Percentiles rank a stretch among this genome's conserved stretches.
These are phyloP conservation scores for Psylliodes chrysocephalus DNA, from an alignment of 2,888 invertebrate genomes.

Conservation along the genomic window DNA sequence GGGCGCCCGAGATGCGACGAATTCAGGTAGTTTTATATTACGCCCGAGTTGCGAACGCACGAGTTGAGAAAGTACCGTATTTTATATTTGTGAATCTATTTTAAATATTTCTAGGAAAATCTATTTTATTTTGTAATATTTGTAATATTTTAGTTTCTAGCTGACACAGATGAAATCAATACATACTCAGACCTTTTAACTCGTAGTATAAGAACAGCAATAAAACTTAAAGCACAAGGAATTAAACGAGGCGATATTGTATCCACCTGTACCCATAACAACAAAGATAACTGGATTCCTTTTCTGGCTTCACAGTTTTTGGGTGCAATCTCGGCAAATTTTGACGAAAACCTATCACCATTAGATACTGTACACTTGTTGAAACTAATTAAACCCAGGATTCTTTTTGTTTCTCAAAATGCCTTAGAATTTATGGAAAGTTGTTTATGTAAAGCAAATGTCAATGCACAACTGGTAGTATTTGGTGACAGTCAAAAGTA, in stretches of 20 bases:
- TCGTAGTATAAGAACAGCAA: constrained; percentile 32
- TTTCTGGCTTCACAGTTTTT: constrained; percentile 65
- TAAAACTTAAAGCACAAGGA: constrained; percentile 34
- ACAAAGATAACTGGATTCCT: constrained; percentile 61
- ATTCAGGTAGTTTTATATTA: too few relatives aligned
- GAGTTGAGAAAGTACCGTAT: too few relatives aligned
- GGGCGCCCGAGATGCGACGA: too few relatives aligned
- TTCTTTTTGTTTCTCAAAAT: constrained; percentile 40
- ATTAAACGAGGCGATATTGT: constrained; percentile 36
- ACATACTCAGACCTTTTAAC: constrained; percentile 32
- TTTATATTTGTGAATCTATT: too few relatives aligned
- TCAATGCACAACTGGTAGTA: constrained; percentile 47
- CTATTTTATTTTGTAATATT: too few relatives aligned
- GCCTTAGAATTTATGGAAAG: constrained; percentile 35
- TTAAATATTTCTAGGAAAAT: too few relatives aligned
- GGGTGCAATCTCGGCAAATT: constrained; percentile 56
- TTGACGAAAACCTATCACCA: constrained; percentile 51
- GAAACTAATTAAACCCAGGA: constrained; percentile 38
- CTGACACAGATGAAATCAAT: constrained; percentile 30
- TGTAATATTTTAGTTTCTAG: constrained; percentile 38
- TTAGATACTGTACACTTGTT: constrained; percentile 42
- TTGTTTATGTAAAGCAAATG: constrained; percentile 40
- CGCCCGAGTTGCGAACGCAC: too few relatives aligned
- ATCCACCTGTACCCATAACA: constrained; percentile 30
- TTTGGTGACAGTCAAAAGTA: constrained; percentile 48